Percentiles rank a stretch among this genome's conserved stretches.
These are phyloP conservation scores for Heliconius sara DNA, from an alignment of 2,888 invertebrate species.

Conservation along the genomic window DNA sequence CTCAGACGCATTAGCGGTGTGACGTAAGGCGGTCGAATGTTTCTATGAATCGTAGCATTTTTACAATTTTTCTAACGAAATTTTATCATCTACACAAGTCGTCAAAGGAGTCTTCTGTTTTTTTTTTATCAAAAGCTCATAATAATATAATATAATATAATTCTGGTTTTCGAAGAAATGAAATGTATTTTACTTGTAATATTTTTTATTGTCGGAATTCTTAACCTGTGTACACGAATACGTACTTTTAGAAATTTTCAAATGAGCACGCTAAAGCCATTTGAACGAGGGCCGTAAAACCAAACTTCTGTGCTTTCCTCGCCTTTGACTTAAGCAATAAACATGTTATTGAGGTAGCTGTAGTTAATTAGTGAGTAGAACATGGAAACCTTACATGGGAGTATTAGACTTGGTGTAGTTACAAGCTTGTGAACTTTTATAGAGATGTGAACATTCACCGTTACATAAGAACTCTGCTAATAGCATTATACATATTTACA, in stretches of 20 bases:
- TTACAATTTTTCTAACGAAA: conserved; percentile 19
- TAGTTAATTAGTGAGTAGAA: conserved; percentile 27
- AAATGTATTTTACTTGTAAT: conserved; percentile 5
- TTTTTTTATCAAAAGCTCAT: conserved; percentile 40
- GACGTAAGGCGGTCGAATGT: conserved; percentile 58
- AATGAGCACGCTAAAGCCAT: conserved; percentile 22
- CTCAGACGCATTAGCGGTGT: conserved; percentile 74
- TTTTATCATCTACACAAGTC: conserved; percentile 40
- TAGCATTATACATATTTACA: conserved; percentile 5
- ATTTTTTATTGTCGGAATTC: conserved; percentile 1
- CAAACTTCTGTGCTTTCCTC: conserved; percentile 23
- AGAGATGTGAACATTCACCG: conserved; percentile 10
- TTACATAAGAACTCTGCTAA: conserved; percentile 13
- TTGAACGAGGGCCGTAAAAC: conserved; percentile 18
- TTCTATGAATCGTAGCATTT: conserved; percentile 20
- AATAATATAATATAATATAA: no score
- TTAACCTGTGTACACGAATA: conserved; percentile 7
- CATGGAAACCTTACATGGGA: conserved; percentile 24
- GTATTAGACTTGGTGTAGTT: conserved; percentile 20
- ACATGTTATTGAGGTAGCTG: conserved; percentile 15
- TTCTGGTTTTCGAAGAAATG: conserved; percentile 7
- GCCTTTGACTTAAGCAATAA: conserved; percentile 27
- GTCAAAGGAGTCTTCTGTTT: conserved; percentile 43
- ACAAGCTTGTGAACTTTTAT: conserved; percentile 13
- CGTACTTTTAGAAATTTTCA: conserved; percentile 19